These are phyloP conservation scores for Phyllostomus discolor DNA, from an alignment of 2,113 vertebrate species.

Conservation along the genomic window DNA sequence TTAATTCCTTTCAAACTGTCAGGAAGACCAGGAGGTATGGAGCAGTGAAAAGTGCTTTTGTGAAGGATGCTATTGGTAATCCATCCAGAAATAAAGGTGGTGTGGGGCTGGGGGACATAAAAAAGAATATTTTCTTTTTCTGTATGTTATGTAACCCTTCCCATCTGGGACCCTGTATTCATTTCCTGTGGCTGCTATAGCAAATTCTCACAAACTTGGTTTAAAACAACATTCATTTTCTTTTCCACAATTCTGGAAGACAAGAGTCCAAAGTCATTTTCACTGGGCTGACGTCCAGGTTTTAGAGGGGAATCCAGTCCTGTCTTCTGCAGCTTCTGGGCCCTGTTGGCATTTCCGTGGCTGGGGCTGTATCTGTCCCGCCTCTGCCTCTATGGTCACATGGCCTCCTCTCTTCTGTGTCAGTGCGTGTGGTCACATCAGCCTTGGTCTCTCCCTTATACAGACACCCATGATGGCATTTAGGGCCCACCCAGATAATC, in stretches of 20 bases:
- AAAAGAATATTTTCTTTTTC: neutral
- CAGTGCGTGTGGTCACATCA: neutral
- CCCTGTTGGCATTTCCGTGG: neutral
- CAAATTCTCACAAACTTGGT: neutral
- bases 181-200: neutral
- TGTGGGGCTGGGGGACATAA: neutral
- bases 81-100: neutral
- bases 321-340: neutral
- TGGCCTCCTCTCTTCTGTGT: accelerated
- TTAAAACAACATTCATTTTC: neutral
- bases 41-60: neutral
- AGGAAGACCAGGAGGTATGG: neutral
- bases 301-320: neutral
- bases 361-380: accelerated
- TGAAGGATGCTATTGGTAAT: neutral
- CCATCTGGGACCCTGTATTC: neutral
- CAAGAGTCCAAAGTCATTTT: neutral
- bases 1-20: slow-evolving; percentile 48
- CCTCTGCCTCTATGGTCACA: neutral
- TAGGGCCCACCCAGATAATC: neutral
- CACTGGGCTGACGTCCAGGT: neutral
- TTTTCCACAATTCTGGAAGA: neutral
- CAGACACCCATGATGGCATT: neutral
- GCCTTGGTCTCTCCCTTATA: neutral
- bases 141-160: neutral